phyloP scores from a whole-genome alignment of 1,140 invertebrate species.

The Probaryconus sp. region DNA sequence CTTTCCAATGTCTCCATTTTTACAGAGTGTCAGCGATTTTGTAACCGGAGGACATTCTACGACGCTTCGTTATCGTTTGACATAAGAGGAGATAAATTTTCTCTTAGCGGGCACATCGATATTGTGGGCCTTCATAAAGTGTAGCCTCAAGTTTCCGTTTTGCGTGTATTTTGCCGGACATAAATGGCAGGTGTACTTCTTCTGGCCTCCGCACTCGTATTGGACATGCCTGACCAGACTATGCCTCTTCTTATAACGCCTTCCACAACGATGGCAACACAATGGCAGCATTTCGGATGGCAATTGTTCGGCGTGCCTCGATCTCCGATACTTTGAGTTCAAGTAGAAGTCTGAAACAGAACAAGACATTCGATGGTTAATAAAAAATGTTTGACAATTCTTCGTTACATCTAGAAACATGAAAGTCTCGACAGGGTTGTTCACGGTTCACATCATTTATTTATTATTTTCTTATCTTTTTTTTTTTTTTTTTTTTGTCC shows the following conservation, averaged over 20 bases:
- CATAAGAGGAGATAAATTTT: slow-evolving; percentile 41
- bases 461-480: no score
- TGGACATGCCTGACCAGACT: slow-evolving; percentile 74
- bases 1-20: no score
- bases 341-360: slow-evolving; percentile 45
- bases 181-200: slow-evolving; percentile 74
- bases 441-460: no score
- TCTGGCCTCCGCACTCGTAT: slow-evolving; percentile 78
- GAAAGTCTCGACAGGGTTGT: no score
- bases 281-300: slow-evolving; percentile 34
- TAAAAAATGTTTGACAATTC: no score
- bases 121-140: slow-evolving; percentile 66
- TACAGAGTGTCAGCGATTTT: no score
- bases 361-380: slow-evolving; percentile 16
- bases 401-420: no score
- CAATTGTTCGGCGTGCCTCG: slow-evolving; percentile 36
- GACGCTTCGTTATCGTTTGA: slow-evolving; percentile 34
- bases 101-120: slow-evolving; percentile 62
- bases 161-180: slow-evolving; percentile 77
- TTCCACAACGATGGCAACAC: slow-evolving; percentile 36
- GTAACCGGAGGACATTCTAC: background rate
- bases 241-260: slow-evolving; percentile 66
- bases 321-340: slow-evolving; percentile 41
- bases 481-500: no score
- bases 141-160: slow-evolving; percentile 74